Evolutionary conservation across 2,113 vertebrate genomes (phyloP).

Genomic region (Tylochromis polylepis): DNA sequence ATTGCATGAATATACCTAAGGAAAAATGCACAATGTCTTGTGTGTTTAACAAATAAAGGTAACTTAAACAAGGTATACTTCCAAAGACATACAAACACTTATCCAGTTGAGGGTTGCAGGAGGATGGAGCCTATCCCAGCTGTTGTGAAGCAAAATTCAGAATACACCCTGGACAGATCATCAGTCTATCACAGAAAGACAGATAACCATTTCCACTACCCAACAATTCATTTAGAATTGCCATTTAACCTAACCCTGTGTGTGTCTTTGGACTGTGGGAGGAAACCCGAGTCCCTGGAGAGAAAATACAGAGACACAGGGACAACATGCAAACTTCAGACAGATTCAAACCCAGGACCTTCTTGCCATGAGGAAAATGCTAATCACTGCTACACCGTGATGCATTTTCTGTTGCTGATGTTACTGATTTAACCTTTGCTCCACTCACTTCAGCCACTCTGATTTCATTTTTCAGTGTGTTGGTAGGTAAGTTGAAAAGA

Average conservation of each 20-base stretch:
- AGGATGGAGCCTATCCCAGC: neutral
- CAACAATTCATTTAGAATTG: neutral
- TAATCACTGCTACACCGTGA: neutral
- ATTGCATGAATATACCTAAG: neutral
- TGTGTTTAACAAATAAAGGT: neutral
- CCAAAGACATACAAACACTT: neutral
- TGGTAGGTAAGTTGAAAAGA: neutral
- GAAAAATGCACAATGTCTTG: neutral
- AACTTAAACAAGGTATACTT: neutral
- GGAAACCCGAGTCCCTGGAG: neutral
- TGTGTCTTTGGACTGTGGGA: neutral
- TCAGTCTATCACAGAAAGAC: neutral
- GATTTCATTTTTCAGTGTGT: neutral
- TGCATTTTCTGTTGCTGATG: neutral
- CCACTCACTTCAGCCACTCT: neutral
- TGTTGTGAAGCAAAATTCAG: neutral
- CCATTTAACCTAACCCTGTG: neutral
- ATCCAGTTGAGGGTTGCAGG: neutral
- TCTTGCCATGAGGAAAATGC: neutral
- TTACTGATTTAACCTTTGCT: neutral
- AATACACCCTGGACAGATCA: neutral
- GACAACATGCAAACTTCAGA: neutral
- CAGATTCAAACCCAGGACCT: neutral
- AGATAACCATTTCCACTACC: neutral
- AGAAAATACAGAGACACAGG: neutral